Evolutionary conservation across 2,888 invertebrate species (phyloP).

Genomic region (Drosophila austrosaltans): DNA sequence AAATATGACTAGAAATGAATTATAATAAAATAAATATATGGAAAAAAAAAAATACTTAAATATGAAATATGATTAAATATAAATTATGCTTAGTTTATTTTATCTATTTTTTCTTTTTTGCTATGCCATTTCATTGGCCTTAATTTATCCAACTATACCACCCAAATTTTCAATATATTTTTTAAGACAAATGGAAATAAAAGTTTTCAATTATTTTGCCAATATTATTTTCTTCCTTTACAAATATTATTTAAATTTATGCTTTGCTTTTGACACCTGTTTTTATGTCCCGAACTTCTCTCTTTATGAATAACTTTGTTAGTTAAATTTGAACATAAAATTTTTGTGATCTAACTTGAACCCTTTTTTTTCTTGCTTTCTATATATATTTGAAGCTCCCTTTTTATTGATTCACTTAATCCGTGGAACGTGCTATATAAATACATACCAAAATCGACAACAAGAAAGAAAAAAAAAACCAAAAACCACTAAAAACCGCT

Average conservation of each 20-base stretch:
- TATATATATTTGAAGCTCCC: slow-evolving; percentile 3
- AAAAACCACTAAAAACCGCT: slow-evolving; percentile 53
- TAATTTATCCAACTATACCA: no score
- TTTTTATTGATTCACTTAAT: slow-evolving; percentile 35
- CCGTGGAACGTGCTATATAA: slow-evolving; percentile 54
- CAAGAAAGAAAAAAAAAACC: background rate
- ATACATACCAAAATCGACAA: background rate
- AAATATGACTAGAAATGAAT: no score
- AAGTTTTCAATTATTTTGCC: no score
- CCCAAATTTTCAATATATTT: no score
- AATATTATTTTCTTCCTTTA: no score
- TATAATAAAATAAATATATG: no score
- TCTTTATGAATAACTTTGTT: background rate
- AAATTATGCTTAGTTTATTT: no score
- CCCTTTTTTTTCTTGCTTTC: background rate
- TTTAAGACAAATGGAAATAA: no score
- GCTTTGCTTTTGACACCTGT: background rate
- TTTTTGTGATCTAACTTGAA: background rate
- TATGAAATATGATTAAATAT: no score
- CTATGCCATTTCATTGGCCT: no score
- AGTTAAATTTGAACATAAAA: slow-evolving; percentile 1
- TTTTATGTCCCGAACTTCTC: background rate
- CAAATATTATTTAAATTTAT: background rate
- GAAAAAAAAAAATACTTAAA: no score
- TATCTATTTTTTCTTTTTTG: no score